Evolutionary conservation across 2,113 vertebrate genomes (phyloP), one percentile per base, ranked within the genome.

Genomic region (Datnioides undecimradiatus): DNA sequence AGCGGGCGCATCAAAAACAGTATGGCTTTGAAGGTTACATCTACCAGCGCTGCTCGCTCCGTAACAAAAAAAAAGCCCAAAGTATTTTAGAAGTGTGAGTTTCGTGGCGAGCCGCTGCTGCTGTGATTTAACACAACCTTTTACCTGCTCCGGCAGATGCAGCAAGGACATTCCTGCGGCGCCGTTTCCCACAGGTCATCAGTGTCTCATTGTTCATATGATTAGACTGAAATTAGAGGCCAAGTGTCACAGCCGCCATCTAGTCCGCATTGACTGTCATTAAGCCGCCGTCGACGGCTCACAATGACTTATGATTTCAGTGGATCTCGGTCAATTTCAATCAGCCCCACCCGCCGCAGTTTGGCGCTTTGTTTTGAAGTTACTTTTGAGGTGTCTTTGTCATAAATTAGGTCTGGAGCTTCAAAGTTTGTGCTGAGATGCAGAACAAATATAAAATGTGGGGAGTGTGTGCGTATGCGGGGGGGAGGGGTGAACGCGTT

Each of bases 131-230:
- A 72, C 45, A 33, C 13, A 41, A 62, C 72, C 55, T 81, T 83
- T 59, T 68, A 69, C 81, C 81, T 80, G 63, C 57, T 82, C 65
- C 7, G 73, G 14, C 52, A 71, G 63, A 67, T 57, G 57, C 54
- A 78, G 66, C 63, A 40, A 75, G 64, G 74, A 67, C 57, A 14
- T 83, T 63, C 72, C 51, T 41, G 45, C 75, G 34, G 23, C 31
- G 31, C 27, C 3, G n/a, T 48, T 46, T 82, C 72, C 63, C 55
- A 72, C 63, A 71, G 69, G 80, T 80, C 80, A 81, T 79, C 80
- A 82, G 65, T 16, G 23, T 46, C 6, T 74, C 79, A 87, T 86
- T 90, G 79, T 91, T 89, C 54, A 23, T 62, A 46, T 79, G 82
- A 88, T 83, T 79, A 83, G 66, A 76, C 31, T 45, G 67, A 82